These are phyloP conservation scores for Podabrus alpinus DNA, from an alignment of 2,888 invertebrate species.

Conservation along the genomic window DNA sequence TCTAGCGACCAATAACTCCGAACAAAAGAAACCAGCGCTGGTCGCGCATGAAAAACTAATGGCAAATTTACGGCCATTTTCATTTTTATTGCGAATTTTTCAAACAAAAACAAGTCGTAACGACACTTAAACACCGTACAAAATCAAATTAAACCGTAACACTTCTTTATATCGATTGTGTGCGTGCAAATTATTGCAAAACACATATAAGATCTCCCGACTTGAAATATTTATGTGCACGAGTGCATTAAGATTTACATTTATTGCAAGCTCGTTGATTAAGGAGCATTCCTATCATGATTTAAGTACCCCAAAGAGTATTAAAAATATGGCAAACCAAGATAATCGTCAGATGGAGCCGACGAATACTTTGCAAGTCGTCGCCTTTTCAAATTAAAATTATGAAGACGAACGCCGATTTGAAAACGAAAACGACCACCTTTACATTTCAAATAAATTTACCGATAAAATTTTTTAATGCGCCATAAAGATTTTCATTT, in stretches of 20 bases:
- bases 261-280: slow-evolving; percentile 27
- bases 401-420: neutral
- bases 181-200: slow-evolving; percentile 3
- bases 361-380: slow-evolving; percentile 5
- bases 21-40: neutral
- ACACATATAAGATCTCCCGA: neutral
- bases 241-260: slow-evolving; percentile 28
- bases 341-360: slow-evolving; percentile 3
- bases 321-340: slow-evolving; percentile 11
- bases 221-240: slow-evolving; percentile 9
- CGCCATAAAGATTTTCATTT: neutral
- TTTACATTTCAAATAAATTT: neutral
- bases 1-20: neutral
- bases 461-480: neutral
- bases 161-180: neutral
- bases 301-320: slow-evolving; percentile 11
- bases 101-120: neutral
- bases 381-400: neutral
- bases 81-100: neutral
- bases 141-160: neutral
- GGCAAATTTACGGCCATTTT: neutral
- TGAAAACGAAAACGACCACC: neutral
- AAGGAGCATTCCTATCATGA: slow-evolving; percentile 17
- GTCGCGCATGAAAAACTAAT: neutral
- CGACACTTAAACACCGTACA: neutral